phyloP scores from a whole-genome alignment of 2,797 vertebrate species.

The Chloroceryle amazona region DNA sequence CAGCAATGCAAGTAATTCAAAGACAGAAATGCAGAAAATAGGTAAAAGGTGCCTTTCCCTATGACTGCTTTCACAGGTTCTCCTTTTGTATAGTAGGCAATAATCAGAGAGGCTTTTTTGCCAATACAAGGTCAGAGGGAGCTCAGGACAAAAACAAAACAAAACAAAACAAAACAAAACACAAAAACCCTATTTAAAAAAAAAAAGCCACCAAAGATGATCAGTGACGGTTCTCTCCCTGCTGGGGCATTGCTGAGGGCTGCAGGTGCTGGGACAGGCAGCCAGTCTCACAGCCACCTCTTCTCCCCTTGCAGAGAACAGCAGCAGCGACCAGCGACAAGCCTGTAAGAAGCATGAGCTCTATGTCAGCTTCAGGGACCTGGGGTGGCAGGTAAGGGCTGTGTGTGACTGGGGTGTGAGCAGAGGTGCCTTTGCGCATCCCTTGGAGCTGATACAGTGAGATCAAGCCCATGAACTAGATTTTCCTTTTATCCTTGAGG shows the following conservation, averaged over 20 bases:
- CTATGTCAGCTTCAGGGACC: constrained; percentile 96
- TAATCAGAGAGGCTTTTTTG: background rate
- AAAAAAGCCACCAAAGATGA: background rate
- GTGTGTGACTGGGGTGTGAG: accelerated
- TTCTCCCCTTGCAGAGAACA: constrained; percentile 87
- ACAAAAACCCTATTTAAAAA: background rate
- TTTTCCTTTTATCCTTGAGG: background rate
- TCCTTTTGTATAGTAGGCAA: background rate
- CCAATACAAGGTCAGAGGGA: background rate
- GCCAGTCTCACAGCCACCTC: background rate
- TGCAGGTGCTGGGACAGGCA: background rate
- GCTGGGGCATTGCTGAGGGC: background rate
- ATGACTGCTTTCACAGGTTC: background rate
- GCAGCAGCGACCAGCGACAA: constrained; percentile 95
- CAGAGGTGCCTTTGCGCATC: background rate
- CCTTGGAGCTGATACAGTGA: background rate
- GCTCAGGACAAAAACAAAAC: background rate
- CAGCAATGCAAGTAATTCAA: background rate
- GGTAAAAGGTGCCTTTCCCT: background rate
- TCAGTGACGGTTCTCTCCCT: accelerated
- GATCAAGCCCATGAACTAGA: background rate
- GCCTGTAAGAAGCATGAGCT: constrained; percentile 99
- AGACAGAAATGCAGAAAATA: background rate
- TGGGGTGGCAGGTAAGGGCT: constrained; percentile 94
- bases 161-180: too few relatives aligned